Base-by-base conservation (phyloP, 2,888 invertebrate species). In the Thelaira solivaga region DNA sequence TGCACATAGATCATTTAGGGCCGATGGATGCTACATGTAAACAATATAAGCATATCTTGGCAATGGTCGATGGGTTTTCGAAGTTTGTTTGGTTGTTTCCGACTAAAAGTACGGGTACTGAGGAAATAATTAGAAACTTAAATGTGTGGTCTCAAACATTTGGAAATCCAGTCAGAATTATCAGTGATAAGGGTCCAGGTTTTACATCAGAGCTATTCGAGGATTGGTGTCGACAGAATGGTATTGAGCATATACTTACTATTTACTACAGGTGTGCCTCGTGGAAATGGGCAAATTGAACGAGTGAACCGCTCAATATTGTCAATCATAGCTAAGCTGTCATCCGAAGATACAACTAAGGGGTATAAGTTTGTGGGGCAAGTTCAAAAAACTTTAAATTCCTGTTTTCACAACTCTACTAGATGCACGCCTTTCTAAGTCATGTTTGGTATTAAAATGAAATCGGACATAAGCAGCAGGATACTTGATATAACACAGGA, bases 171-270 rank as follows among this genome's bases (percentile, higher is more conserved):
- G n/a, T 1, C 4, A 7, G 41, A 18, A 4, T 64, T n/a, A 53
- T 65, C 10, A 65, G 36, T 10, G 64, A 64, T 16, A 34, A 1
- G 13, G 64, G 64, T 16, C 8, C 47, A 6, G 47, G 34, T 11
- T 62, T 34, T 34, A 47, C 47, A 0, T 62, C 62, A 4, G 13
- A 45, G 1, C 18, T 11, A 10, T 61, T 61, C 7, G 8, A 41
- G 11, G 45, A 61, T 26, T 61, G 8, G 1, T 43, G 45, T 18
- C 10, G 18, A 3, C 34, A 49, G 49, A 8, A 18, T 13, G 11
- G 43, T 31, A 16, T 57, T 10, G n/a, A 83, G n/a, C 85, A 85
- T 41, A 16, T 16, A 41, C 5, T 41, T 1, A 18, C 16, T n/a
- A n/a, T n/a, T n/a, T 11, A 80, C 77, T 5, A 75, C 75, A 18